These are phyloP conservation scores for Procambarus clarkii DNA, from an alignment of 1,140 invertebrate species.

Conservation along the genomic window DNA sequence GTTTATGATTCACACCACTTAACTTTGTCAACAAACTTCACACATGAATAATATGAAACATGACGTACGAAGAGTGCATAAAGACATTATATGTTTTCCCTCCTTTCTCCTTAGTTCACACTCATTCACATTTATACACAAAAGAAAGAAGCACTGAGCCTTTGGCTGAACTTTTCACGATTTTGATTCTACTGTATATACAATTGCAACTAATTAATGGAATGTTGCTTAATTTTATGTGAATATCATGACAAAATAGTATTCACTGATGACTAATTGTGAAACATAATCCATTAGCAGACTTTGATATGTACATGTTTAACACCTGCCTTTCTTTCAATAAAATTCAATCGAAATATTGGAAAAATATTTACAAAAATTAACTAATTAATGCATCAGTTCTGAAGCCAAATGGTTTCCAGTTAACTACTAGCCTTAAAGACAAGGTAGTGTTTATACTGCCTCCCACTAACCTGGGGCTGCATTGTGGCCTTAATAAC, in stretches of 20 bases:
- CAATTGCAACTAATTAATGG: neutral
- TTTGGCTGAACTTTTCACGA: neutral
- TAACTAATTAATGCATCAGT: no score
- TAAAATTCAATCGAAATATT: neutral
- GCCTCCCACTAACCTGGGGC: no score
- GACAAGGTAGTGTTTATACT: no score
- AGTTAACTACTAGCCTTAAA: no score
- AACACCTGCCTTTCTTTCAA: neutral
- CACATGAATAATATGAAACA: neutral
- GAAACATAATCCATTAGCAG: neutral
- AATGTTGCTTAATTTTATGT: neutral
- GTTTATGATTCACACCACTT: neutral
- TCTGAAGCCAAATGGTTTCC: no score
- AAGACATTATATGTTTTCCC: neutral
- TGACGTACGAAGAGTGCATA: neutral
- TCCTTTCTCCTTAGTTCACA: neutral
- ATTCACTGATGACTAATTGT: neutral
- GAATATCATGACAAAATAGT: neutral
- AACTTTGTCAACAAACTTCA: neutral
- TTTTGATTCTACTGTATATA: neutral
- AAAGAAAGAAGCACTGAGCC: neutral
- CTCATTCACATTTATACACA: neutral
- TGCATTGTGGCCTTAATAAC: no score
- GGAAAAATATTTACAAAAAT: neutral
- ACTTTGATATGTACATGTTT: neutral